These are phyloP conservation scores for Lepidochrysops patricia DNA, from an alignment of 2,888 invertebrate species.

Conservation along the genomic window DNA sequence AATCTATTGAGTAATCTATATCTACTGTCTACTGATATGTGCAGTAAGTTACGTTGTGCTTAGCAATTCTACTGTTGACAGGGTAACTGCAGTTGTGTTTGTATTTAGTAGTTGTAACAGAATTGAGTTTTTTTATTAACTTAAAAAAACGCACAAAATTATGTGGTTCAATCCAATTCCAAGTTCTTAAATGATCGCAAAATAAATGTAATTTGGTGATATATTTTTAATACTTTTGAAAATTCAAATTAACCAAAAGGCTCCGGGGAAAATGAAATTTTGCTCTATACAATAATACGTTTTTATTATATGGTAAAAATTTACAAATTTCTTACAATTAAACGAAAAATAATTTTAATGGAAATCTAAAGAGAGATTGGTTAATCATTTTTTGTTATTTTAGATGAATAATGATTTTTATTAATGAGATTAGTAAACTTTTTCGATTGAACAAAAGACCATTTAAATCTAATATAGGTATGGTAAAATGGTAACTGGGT, in stretches of 20 bases:
- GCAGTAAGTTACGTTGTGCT: neutral
- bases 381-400: conserved; percentile 1
- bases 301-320: conserved; percentile 70
- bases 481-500: conserved; percentile 38
- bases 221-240: neutral
- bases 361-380: neutral
- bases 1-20: neutral
- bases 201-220: no score
- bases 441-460: neutral
- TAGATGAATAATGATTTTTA: conserved; percentile 2
- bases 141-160: no score
- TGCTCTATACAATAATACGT: conserved; percentile 40
- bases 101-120: neutral
- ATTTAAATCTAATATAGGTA: conserved; percentile 29
- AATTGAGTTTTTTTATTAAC: no score
- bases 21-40: conserved; percentile 8
- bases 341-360: conserved; percentile 32
- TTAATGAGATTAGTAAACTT: neutral
- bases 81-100: neutral
- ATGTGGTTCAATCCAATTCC: no score
- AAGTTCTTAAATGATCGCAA: no score
- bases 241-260: neutral
- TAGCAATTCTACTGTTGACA: neutral
- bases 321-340: conserved; percentile 54
- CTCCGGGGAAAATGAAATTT: conserved; percentile 36